Evolutionary conservation across 2,113 vertebrate genomes (phyloP), one percentile per base, ranked within the genome.

Genomic region (Gracilinanus agilis): DNA sequence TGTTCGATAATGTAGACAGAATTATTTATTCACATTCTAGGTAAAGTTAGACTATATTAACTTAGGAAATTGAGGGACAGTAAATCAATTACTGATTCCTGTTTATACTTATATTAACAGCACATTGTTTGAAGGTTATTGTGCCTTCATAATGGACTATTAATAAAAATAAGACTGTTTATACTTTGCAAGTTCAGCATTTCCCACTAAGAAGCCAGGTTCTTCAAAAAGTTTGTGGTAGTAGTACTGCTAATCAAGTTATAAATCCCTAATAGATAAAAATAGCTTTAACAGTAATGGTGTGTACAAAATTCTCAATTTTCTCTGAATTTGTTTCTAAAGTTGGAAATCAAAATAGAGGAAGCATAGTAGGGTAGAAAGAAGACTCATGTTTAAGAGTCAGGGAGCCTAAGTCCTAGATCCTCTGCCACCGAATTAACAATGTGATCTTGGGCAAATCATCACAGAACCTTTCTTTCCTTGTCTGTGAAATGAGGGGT

Each of bases 41-140:
- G 75, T 91, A 97, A 95, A 16, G 44, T 8, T 90, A 21, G 56
- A 21, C 94, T 92, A 61, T 92, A 95, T 90, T 94, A 94, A 95
- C 56, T 53, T 29, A n/a, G 75, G 94, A 88, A 67, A 40, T 55
- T 75, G 53, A 88, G 92, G 54, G n/a, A 75, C 19, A 83, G 25
- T 83, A 75, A n/a, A 40, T 83, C 67, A 40, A 8, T 40, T 83
- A 40, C 19, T 19, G 9, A 40, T 83, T 23, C 40, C n/a, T 83
- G 67, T 83, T 83, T 83, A 83, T 83, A 83, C 67, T n/a, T 58
- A 40, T 83, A 83, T 67, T n/a, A 75, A 75, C n/a, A 83, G 16
- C 40, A 40, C 16, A 83, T 40, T 83, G 67, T 83, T 83, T 83
- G 40, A 83, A 40, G n/a, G 67, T 83, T 40, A 83, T 40, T 83